Evolutionary conservation across 2,888 invertebrate species (phyloP).

Genomic region (Amphipyra tragopoginis): DNA sequence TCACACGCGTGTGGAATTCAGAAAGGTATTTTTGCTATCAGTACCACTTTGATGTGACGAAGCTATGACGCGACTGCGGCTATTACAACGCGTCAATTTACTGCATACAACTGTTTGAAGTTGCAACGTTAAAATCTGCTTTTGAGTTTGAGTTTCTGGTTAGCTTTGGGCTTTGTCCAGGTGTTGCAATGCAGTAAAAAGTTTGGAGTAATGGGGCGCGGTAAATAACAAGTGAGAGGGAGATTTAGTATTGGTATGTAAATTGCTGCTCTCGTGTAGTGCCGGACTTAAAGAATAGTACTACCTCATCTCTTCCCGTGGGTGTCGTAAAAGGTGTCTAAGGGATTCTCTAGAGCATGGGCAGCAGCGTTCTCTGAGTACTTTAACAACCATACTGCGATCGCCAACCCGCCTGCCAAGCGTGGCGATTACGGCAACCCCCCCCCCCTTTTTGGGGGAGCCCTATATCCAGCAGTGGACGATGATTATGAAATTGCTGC

Average conservation of each 20-base stretch:
- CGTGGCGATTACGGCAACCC: no score
- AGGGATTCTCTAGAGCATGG: no score
- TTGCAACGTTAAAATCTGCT: conserved; percentile 16
- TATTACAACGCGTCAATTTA: conserved; percentile 38
- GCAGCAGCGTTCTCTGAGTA: no score
- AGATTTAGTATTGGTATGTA: conserved; percentile 37
- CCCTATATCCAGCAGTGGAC: no score
- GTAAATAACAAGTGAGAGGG: conserved; percentile 47
- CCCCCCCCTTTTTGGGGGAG: no score
- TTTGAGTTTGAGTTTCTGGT: conserved; percentile 35
- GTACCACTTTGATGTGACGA: conserved; percentile 46
- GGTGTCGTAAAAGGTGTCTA: no score
- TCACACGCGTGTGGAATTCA: conserved; percentile 59
- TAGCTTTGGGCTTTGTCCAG: conserved; percentile 19
- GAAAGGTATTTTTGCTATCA: conserved; percentile 58
- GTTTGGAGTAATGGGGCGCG: conserved; percentile 41
- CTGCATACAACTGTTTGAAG: conserved; percentile 5
- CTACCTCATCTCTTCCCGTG: no score
- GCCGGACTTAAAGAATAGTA: no score
- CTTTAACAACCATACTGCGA: no score
- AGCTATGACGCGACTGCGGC: conserved; percentile 31
- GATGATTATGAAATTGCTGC: no score
- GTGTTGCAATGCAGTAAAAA: conserved; percentile 47
- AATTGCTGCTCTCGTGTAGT: no score
- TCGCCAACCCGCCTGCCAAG: no score